These are phyloP conservation scores for pig (Sus scrofa) DNA, from an alignment of 2,113 vertebrate species.

Conservation along the genomic window T2T-Sscrofa CM000812.6:2522501-2523000, in stretches of 20 bases:
- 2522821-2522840: not conserved
- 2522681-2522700: no score
- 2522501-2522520: no score
- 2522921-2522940: rapidly evolving
- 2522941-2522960: rapidly evolving
- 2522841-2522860: rapidly evolving
- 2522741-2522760: rapidly evolving
- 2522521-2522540: not conserved
- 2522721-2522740: not conserved
- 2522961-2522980: not conserved
- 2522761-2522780: not conserved
- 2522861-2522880: rapidly evolving
- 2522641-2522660: rapidly evolving
- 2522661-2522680: rapidly evolving
- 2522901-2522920: no score
- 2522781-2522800: rapidly evolving
- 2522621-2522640: no score
- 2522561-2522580: rapidly evolving
- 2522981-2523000: not conserved
- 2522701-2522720: no score
- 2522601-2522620: not conserved
- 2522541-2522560: not conserved
- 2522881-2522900: not conserved
- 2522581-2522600: rapidly evolving
- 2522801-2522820: not conserved